Evolutionary conservation across 2,797 vertebrate genomes (phyloP).

Genomic region (Notamacropus eugenii): DNA sequence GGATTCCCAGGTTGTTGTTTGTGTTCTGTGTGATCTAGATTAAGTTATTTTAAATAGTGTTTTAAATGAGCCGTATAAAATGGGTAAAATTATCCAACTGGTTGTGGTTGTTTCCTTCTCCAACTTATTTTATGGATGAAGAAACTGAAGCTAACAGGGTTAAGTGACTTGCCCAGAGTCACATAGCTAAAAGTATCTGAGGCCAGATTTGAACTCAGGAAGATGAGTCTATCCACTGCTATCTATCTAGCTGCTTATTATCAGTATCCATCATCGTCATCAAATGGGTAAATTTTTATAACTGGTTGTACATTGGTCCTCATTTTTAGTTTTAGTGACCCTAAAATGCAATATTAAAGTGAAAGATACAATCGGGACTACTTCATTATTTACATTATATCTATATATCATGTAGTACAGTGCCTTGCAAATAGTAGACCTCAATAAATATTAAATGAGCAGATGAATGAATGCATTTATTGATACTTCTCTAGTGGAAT

Average conservation of each 20-base stretch:
- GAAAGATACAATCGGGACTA: background rate
- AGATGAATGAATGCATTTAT: slow-evolving; percentile 9
- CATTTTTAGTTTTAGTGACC: background rate
- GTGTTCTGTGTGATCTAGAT: too few species aligned
- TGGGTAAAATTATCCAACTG: too few species aligned
- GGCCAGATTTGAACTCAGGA: background rate
- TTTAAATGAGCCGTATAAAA: too few species aligned
- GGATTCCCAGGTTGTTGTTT: too few species aligned
- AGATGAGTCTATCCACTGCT: background rate
- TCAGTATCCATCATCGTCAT: background rate
- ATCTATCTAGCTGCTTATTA: background rate
- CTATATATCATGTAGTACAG: background rate
- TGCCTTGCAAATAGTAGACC: background rate
- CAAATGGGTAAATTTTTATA: background rate
- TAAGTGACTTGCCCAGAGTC: background rate
- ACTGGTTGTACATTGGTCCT: background rate
- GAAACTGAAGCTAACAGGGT: background rate
- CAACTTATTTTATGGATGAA: too few species aligned
- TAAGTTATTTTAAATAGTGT: too few species aligned
- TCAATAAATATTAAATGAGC: background rate
- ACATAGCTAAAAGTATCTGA: background rate
- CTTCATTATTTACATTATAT: background rate
- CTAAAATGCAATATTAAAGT: background rate
- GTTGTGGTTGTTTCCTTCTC: too few species aligned
- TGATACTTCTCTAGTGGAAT: slow-evolving; percentile 17